A percentile compares a stretch with the other conserved stretches of the same genome.
Evolutionary conservation across 2,888 invertebrate species (phyloP).

Genomic region (Leucophora obtusa): DNA sequence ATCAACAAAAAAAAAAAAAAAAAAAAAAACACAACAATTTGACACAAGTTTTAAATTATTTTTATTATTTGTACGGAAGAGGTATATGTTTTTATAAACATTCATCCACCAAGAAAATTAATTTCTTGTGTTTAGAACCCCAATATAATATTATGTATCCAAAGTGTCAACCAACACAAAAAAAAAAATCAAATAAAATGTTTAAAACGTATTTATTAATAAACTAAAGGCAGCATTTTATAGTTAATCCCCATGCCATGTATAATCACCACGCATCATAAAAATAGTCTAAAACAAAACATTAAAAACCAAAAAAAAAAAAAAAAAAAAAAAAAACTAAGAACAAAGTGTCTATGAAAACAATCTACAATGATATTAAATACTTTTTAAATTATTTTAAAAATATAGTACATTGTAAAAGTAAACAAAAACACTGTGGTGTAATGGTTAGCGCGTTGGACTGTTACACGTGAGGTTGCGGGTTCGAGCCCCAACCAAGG

Average conservation of each 20-base stretch:
- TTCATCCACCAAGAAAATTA: slow-evolving; percentile 2
- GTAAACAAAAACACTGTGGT: no score
- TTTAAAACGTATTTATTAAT: slow-evolving; percentile 41
- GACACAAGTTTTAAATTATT: slow-evolving; percentile 35
- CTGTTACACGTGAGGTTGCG: no score
- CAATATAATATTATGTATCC: slow-evolving; percentile 1
- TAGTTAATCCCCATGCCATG: slow-evolving; percentile 23
- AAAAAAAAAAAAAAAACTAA: no score
- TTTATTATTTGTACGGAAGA: slow-evolving; percentile 14
- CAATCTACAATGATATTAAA: slow-evolving; percentile 19
- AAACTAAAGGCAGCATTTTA: slow-evolving; percentile 32
- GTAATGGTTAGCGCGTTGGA: no score
- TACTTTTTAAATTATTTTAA: slow-evolving; percentile 7
- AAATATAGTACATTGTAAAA: neutral
- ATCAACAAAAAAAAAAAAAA: slow-evolving; percentile 7
- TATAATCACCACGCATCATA: slow-evolving; percentile 46
- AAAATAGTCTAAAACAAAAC: slow-evolving; percentile 32
- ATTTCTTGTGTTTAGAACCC: slow-evolving; percentile 5
- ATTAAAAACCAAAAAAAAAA: slow-evolving; percentile 13
- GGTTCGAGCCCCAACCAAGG: no score
- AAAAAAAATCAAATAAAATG: slow-evolving; percentile 22
- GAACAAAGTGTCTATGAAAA: slow-evolving; percentile 13
- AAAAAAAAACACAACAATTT: slow-evolving; percentile 16
- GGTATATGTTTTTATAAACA: slow-evolving; percentile 7
- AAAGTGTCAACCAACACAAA: slow-evolving; percentile 25